Evolutionary conservation across 2,113 vertebrate genomes (phyloP), one percentile per base, ranked within the genome.

Genomic region (Equus quagga): DNA sequence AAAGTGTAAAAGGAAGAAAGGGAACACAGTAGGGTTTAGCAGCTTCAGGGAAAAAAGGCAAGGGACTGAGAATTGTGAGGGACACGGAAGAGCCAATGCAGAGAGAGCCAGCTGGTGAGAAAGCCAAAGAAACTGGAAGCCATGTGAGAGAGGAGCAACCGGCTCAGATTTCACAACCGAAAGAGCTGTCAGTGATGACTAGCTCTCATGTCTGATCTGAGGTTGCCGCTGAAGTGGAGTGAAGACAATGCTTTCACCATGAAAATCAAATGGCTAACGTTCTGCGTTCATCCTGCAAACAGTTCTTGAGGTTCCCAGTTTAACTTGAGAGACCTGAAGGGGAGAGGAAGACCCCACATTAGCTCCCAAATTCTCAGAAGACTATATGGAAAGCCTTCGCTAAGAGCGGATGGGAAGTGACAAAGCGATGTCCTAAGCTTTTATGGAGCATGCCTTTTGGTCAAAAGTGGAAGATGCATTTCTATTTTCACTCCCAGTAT

Each of bases 31-130:
- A 46, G 72, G 3, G 13, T 33, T 64, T 65, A 72, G 75, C 49
- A 56, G 8, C 28, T n/a, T 73, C 4, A 14, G 0, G 11, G 5
- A 0, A 10, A 18, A 19, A 3, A 46, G 67, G 12, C 60, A 44
- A 5, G 23, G 19, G 0, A 28, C 18, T 46, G 18, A 14, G 67
- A 54, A 89, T 11, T 8, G 0, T 70, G 41, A 46, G 46, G 73
- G 28, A 0, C 84, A 6, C 5, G 13, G 18, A 72, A 78, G 62
- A 86, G 18, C 24, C 72, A 14, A 12, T 7, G 4, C 1, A 78
- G 36, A 31, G 18, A 44, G 13, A 41, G 8, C 23, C 23, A 81
- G 19, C 19, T 33, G 9, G 8, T 41, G 17, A 92, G 46, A 41
- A 65, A n/a, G 8, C 44, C 15, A 54, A 17, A 69, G 44, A 69